A percentile compares a stretch with the other conserved stretches of the same genome.
Evolutionary conservation across 2,113 vertebrate genomes (phyloP).

Genomic region (Oryctolagus cuniculus): DNA sequence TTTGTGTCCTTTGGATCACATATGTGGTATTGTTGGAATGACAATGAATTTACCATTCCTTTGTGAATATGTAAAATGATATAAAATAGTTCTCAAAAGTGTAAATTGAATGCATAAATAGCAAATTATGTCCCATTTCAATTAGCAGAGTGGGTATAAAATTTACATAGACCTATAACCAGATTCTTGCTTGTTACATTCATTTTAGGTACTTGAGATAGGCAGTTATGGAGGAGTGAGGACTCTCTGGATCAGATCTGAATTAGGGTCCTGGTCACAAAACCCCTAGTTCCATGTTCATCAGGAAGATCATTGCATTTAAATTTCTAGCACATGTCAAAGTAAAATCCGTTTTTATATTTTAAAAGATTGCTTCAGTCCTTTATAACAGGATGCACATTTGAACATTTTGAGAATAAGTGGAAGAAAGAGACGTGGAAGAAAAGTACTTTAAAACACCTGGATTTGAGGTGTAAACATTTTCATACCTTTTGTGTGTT

Average conservation of each 20-base stretch:
- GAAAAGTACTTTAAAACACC: slow-evolving; percentile 31
- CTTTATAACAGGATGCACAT: slow-evolving; percentile 1
- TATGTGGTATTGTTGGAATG: neutral
- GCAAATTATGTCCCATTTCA: slow-evolving; percentile 58
- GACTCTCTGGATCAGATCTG: slow-evolving; percentile 3
- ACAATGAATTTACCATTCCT: slow-evolving; percentile 31
- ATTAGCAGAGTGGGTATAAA: slow-evolving; percentile 58
- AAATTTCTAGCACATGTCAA: slow-evolving; percentile 53
- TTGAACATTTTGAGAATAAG: slow-evolving; percentile 65
- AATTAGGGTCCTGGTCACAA: slow-evolving; percentile 48
- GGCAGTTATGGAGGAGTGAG: slow-evolving; percentile 14
- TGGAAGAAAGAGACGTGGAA: slow-evolving; percentile 50
- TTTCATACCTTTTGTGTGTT: slow-evolving; percentile 33
- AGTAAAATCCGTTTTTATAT: slow-evolving; percentile 52
- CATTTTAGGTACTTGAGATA: slow-evolving; percentile 45
- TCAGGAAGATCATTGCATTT: slow-evolving; percentile 48
- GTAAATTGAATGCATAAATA: slow-evolving; percentile 58
- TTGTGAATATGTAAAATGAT: slow-evolving; percentile 58
- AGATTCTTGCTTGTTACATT: slow-evolving; percentile 58
- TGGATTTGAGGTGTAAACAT: slow-evolving; percentile 55
- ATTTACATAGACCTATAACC: slow-evolving; percentile 63
- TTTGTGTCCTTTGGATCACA: neutral
- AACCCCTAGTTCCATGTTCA: neutral
- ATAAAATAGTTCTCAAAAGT: slow-evolving; percentile 57
- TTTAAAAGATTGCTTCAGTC: slow-evolving; percentile 61